Evolutionary conservation across 2,888 invertebrate species (phyloP).

Genomic region (Drosophila mimetica): DNA sequence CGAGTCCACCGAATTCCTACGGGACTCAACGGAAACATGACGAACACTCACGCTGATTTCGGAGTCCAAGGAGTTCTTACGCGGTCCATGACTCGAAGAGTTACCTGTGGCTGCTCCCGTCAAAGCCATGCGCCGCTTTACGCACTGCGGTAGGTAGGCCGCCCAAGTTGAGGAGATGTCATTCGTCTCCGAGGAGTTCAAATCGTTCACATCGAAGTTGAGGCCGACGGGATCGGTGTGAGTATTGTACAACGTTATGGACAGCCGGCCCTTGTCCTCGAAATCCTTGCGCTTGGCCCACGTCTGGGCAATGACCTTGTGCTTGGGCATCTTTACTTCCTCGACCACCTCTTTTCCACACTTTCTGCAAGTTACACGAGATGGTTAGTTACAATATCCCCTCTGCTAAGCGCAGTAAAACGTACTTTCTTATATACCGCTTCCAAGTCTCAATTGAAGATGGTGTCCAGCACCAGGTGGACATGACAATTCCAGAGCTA

Average conservation of each 20-base stretch:
- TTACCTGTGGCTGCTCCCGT: slow-evolving; percentile 85
- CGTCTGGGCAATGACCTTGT: slow-evolving; percentile 95
- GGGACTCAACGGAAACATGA: slow-evolving; percentile 93
- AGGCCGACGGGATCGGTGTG: slow-evolving; percentile 96
- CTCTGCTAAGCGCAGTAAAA: background rate
- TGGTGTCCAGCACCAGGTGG: slow-evolving; percentile 97
- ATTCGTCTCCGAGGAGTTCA: slow-evolving; percentile 91
- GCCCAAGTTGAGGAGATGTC: slow-evolving; percentile 96
- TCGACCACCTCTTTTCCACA: slow-evolving; percentile 89
- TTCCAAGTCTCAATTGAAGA: slow-evolving; percentile 94
- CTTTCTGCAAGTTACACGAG: slow-evolving; percentile 85
- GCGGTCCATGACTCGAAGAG: slow-evolving; percentile 86
- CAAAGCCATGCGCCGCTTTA: slow-evolving; percentile 93
- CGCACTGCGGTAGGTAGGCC: slow-evolving; percentile 94
- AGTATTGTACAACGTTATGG: slow-evolving; percentile 93
- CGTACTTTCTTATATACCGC: slow-evolving; percentile 91
- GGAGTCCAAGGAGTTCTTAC: slow-evolving; percentile 88
- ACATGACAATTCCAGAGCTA: slow-evolving; percentile 94
- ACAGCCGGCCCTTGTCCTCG: slow-evolving; percentile 92
- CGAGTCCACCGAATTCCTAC: slow-evolving; percentile 94
- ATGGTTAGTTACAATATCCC: background rate
- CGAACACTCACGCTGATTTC: slow-evolving; percentile 91
- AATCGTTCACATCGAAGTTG: slow-evolving; percentile 87
- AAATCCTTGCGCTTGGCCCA: slow-evolving; percentile 94
- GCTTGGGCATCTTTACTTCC: slow-evolving; percentile 91